A percentile compares a stretch with the other conserved stretches of the same genome.
phyloP scores from a whole-genome alignment of 2,113 vertebrate genomes.

The Ciconia stormi region DNA sequence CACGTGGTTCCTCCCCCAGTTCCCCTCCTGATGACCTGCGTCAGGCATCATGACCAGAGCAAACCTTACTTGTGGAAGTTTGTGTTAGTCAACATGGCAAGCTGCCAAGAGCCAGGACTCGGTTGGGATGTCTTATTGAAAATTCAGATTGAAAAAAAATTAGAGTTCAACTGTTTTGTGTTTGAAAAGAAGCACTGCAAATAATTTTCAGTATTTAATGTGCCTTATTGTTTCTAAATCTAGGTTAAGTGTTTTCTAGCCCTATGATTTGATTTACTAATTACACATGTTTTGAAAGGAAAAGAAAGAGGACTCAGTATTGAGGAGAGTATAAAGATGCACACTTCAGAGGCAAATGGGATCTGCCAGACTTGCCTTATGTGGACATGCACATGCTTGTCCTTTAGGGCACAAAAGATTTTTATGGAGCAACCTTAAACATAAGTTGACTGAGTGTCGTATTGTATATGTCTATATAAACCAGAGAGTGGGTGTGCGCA shows the following conservation, averaged over 20 bases:
- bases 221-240: background rate
- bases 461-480: background rate
- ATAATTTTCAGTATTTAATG: background rate
- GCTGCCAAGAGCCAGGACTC: background rate
- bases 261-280: background rate
- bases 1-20: background rate
- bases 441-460: background rate
- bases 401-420: background rate
- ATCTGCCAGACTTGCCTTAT: background rate
- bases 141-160: background rate
- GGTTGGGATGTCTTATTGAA: background rate
- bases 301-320: background rate
- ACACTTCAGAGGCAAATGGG: background rate
- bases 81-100: background rate
- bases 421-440: background rate
- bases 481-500: background rate
- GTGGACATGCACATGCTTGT: background rate
- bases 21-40: background rate
- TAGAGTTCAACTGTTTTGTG: background rate
- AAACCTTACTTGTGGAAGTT: background rate
- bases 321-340: background rate
- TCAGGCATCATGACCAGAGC: background rate
- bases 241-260: background rate
- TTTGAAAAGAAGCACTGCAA: background rate
- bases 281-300: background rate